Evolutionary conservation across 2,797 vertebrate species (phyloP), one percentile per base, ranked within the genome.

Genomic region (Coilia nasus): DNA sequence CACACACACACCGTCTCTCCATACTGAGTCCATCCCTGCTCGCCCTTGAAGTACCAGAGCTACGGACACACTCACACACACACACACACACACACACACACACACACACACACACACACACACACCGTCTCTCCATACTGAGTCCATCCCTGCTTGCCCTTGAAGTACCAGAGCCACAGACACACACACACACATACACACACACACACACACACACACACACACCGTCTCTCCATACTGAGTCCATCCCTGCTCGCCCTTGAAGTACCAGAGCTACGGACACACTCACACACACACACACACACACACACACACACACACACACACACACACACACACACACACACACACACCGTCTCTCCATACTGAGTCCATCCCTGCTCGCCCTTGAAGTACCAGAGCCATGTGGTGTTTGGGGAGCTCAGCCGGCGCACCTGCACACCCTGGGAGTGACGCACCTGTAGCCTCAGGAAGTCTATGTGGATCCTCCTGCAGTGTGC

Each of bases 131-230:
- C 62, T 67, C 62, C 62, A 28, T 67, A 67, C 25, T 28, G 62
- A 6, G 23, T 67, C 62, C 62, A 67, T 31, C 62, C 62, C 12
- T 67, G 10, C 12, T 67, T 12, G 0, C 62, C 23, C 25, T 67
- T 67, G 25, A 67, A 67, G 62, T 19, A 75, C 67, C 67, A 75
- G 17, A 41, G 31, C 67, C 67, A 75, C n/a, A n/a, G n/a, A n/a
- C n/a, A 60, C 2, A 23, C 21, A 60, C 59, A 60, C 19, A 60
- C 21, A 60, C 21, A 64, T 0, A 28, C 23, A 64, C 23, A 64
- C 10, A 23, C 6, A 7, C 1, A n/a, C 60, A 62, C n/a, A 3
- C 17, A n/a, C 5, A 1, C 5, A n/a, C 23, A 14, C 14, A 54
- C 7, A 54, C 0, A 67, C 25, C 15, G 62, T n/a, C n/a, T n/a